phyloP scores from a whole-genome alignment of 2,797 vertebrate genomes.

The Typhlichthys subterraneus region DNA sequence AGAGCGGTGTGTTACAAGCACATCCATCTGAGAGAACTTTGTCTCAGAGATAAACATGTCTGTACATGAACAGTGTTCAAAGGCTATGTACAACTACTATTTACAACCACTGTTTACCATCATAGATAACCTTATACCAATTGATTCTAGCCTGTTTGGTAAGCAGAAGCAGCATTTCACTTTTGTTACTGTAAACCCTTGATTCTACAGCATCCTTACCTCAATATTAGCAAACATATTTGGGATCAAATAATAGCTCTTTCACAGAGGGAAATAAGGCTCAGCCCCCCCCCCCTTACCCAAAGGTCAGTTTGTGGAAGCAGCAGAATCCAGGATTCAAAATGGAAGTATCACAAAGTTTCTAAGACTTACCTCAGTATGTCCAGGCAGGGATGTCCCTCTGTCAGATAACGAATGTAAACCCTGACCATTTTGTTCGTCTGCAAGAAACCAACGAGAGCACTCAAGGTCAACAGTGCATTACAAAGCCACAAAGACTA shows the following conservation, averaged over 20 bases:
- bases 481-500: neutral
- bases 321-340: no score
- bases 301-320: no score
- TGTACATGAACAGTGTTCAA: neutral
- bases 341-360: neutral
- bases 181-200: neutral
- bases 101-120: no score
- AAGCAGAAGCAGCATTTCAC: neutral
- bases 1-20: constrained; percentile 21
- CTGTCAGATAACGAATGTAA: constrained; percentile 54
- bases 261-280: neutral
- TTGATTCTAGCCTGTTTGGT: no score
- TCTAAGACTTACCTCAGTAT: constrained; percentile 63
- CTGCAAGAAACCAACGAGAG: constrained; percentile 56
- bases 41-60: neutral
- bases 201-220: no score
- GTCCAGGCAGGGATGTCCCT: constrained; percentile 57
- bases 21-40: neutral
- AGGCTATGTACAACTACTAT: no score
- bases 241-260: no score
- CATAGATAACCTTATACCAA: no score
- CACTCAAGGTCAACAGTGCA: neutral
- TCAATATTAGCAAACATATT: no score
- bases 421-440: constrained; percentile 67
- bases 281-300: no score